Evolutionary conservation across 2,797 vertebrate species (phyloP).

Genomic region (Chelon labrosus): DNA sequence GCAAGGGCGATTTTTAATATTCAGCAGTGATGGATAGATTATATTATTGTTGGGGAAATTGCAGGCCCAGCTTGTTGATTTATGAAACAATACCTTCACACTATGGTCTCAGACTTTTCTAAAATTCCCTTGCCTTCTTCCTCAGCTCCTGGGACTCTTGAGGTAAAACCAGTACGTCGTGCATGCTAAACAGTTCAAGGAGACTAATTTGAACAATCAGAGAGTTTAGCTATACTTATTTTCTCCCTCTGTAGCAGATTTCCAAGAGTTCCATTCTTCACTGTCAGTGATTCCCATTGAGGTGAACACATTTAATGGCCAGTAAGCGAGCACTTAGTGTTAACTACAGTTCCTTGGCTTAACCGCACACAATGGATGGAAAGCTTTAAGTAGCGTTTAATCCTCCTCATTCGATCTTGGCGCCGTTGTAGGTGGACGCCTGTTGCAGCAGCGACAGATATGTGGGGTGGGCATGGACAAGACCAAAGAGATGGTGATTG

Average conservation of each 20-base stretch:
- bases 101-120: slow-evolving; percentile 41
- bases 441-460: too few species aligned
- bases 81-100: slow-evolving; percentile 61
- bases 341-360: slow-evolving; percentile 55
- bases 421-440: too few species aligned
- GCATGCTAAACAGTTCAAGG: slow-evolving; percentile 11
- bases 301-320: slow-evolving; percentile 59
- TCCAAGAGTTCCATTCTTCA: slow-evolving; percentile 19
- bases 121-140: slow-evolving; percentile 38
- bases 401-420: background rate
- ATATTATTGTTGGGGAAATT: slow-evolving; percentile 62
- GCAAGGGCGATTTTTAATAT: slow-evolving; percentile 53
- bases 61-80: slow-evolving; percentile 54
- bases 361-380: slow-evolving; percentile 47
- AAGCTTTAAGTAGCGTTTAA: slow-evolving; percentile 48
- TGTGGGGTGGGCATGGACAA: too few species aligned
- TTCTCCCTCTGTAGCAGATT: slow-evolving; percentile 16
- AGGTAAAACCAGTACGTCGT: slow-evolving; percentile 6
- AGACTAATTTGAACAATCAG: slow-evolving; percentile 14
- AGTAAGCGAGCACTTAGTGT: slow-evolving; percentile 58
- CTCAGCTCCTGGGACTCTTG: slow-evolving; percentile 17
- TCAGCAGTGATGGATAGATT: slow-evolving; percentile 54
- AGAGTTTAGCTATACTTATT: slow-evolving; percentile 9
- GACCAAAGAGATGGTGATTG: too few species aligned
- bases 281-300: slow-evolving; percentile 46